Conservation (phyloP, 2,888 invertebrate genomes). For the Glyphotaelius pellucidus region DNA sequence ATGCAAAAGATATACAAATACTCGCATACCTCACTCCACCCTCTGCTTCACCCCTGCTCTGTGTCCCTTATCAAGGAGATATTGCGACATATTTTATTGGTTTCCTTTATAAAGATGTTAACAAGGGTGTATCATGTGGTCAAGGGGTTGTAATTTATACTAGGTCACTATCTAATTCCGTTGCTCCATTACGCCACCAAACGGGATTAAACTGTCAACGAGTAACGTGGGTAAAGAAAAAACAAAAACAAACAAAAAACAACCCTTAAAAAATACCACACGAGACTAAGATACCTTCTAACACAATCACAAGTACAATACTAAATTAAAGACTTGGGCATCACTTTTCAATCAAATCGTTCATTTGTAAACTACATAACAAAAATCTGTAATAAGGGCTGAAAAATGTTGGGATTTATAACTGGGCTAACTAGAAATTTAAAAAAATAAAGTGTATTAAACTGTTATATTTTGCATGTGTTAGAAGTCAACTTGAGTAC, state of each 20-base stretch:
- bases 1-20: not conserved
- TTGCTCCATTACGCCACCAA: constrained; percentile 50
- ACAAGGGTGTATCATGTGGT: constrained; percentile 38
- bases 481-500: too few relatives aligned
- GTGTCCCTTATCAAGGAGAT: not conserved
- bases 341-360: too few relatives aligned
- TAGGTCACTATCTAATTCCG: constrained; percentile 63
- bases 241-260: constrained; percentile 31
- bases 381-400: too few relatives aligned
- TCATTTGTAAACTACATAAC: too few relatives aligned
- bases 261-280: too few relatives aligned
- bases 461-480: too few relatives aligned
- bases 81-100: constrained; percentile 24
- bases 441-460: too few relatives aligned
- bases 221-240: constrained; percentile 54
- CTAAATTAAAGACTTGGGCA: too few relatives aligned
- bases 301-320: not conserved
- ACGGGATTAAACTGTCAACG: constrained; percentile 62
- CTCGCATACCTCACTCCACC: not conserved
- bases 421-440: too few relatives aligned
- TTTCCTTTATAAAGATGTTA: constrained; percentile 12
- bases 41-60: not conserved
- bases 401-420: too few relatives aligned
- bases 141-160: constrained; percentile 60
- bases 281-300: not conserved